These are phyloP conservation scores for Archaeoteleia sp. DNA, from an alignment of 2,888 invertebrate genomes.

Conservation along the genomic window DNA sequence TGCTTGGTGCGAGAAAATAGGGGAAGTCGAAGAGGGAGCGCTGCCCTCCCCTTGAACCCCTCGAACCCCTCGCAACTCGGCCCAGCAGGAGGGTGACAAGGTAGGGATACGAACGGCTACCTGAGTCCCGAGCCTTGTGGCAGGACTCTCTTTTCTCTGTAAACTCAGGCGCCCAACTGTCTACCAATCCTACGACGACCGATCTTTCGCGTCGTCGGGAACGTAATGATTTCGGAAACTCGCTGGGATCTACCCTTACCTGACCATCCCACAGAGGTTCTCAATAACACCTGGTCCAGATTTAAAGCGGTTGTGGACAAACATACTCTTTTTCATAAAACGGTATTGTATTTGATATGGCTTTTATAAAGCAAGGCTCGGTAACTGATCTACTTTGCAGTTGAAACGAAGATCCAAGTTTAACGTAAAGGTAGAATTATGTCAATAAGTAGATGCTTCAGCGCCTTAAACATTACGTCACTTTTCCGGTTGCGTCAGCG, in stretches of 20 bases:
- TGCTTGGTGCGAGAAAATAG: slow-evolving; percentile 55
- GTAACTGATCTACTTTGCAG: too few relatives aligned
- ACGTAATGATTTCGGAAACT: slow-evolving; percentile 41
- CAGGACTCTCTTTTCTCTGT: slow-evolving; percentile 56
- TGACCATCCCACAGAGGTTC: slow-evolving; percentile 35
- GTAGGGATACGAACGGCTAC: slow-evolving; percentile 48
- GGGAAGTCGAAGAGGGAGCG: slow-evolving; percentile 12
- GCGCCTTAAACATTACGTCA: too few relatives aligned
- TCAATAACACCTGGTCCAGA: too few relatives aligned
- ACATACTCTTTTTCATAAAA: too few relatives aligned
- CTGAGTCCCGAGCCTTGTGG: slow-evolving; percentile 51
- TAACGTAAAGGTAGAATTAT: too few relatives aligned
- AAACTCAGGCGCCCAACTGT: slow-evolving; percentile 68
- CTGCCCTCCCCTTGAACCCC: slow-evolving; percentile 21
- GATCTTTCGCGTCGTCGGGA: slow-evolving; percentile 52
- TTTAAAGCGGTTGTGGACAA: too few relatives aligned
- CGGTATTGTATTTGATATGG: too few relatives aligned
- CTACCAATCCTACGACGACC: slow-evolving; percentile 56
- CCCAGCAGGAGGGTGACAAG: slow-evolving; percentile 43
- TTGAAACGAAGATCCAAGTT: too few relatives aligned
- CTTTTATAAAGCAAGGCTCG: too few relatives aligned
- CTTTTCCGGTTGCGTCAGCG: too few relatives aligned
- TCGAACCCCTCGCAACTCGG: slow-evolving; percentile 10
- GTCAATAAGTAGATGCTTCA: too few relatives aligned
- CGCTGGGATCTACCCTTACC: slow-evolving; percentile 25